Percentiles rank a stretch among this genome's conserved stretches.
Conservation (phyloP, 1,140 invertebrate genomes). For the Myzus persicae region DNA sequence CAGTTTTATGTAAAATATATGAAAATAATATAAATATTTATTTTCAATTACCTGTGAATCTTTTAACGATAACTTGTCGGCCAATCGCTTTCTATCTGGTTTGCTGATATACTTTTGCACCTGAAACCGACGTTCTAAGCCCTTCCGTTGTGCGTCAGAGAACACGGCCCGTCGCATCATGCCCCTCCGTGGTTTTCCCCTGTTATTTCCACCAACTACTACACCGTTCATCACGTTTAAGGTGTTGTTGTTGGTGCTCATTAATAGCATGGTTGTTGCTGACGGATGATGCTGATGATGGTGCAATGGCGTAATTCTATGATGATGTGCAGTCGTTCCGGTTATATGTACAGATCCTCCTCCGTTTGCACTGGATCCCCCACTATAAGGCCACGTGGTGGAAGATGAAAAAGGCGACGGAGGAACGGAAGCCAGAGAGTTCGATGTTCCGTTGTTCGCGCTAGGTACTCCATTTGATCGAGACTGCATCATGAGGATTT, state of each 20-base stretch:
- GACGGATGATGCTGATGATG: conserved; percentile 23
- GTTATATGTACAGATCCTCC: neutral
- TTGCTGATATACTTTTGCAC: conserved; percentile 98
- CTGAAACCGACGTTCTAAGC: conserved; percentile 93
- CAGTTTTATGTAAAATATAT: neutral
- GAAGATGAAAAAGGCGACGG: neutral
- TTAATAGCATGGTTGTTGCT: conserved; percentile 23
- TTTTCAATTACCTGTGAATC: conserved; percentile 84
- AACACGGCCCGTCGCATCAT: conserved; percentile 95
- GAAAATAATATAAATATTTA: neutral
- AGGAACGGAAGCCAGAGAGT: too few species aligned
- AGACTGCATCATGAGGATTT: conserved; percentile 36
- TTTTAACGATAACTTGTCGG: conserved; percentile 93
- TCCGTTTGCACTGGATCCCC: neutral
- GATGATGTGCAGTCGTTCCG: conserved; percentile 5
- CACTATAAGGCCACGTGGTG: neutral
- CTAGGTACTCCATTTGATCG: neutral
- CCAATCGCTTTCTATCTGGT: conserved; percentile 94
- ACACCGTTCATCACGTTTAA: conserved; percentile 26
- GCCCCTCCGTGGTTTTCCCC: conserved; percentile 85
- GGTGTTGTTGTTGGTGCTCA: conserved; percentile 26
- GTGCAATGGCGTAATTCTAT: conserved; percentile 12
- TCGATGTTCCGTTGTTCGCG: neutral
- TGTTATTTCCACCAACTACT: neutral
- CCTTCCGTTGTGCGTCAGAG: conserved; percentile 92